Evolutionary conservation across 2,797 vertebrate genomes (phyloP).

Genomic region (Brachymystax lenok): DNA sequence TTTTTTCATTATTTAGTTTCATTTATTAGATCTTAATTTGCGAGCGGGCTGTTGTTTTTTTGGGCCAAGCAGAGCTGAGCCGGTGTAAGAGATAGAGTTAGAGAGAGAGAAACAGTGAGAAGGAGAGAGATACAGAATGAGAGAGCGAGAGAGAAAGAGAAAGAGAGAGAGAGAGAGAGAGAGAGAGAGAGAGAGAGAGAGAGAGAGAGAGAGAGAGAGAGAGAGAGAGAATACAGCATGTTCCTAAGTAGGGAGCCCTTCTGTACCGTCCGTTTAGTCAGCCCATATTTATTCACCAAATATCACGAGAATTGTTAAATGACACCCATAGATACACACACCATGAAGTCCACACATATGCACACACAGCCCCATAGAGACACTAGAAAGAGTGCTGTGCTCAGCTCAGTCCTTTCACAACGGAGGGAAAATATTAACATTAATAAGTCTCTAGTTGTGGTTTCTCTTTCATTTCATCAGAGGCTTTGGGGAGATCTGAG

Average conservation of each 20-base stretch:
- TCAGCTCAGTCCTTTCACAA: slow-evolving; percentile 37
- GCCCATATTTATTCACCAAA: slow-evolving; percentile 65
- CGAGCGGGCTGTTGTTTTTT: slow-evolving; percentile 49
- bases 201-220: no score
- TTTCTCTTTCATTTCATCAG: slow-evolving; percentile 46
- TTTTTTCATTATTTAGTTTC: slow-evolving; percentile 60
- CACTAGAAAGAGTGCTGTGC: slow-evolving; percentile 19
- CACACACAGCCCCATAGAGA: no score
- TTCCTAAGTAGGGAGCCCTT: slow-evolving; percentile 38
- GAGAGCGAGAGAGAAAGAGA: no score
- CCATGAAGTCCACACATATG: neutral
- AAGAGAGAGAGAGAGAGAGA: no score
- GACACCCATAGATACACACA: slow-evolving; percentile 24
- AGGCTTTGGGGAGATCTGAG: slow-evolving; percentile 19
- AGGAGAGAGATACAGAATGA: accelerated
- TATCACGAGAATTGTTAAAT: slow-evolving; percentile 58
- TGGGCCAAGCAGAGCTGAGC: slow-evolving; percentile 15
- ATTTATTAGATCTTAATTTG: slow-evolving; percentile 62
- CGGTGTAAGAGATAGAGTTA: neutral
- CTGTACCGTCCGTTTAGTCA: slow-evolving; percentile 42
- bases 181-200: no score
- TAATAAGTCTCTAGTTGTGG: slow-evolving; percentile 46
- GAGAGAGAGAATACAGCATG: slow-evolving; percentile 24
- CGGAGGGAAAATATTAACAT: slow-evolving; percentile 57
- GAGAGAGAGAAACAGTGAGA: no score